Evolutionary conservation across 1,140 invertebrate species (phyloP), one percentile per base, ranked within the genome.

Genomic region (Hyposmocoma kahamanoa): DNA sequence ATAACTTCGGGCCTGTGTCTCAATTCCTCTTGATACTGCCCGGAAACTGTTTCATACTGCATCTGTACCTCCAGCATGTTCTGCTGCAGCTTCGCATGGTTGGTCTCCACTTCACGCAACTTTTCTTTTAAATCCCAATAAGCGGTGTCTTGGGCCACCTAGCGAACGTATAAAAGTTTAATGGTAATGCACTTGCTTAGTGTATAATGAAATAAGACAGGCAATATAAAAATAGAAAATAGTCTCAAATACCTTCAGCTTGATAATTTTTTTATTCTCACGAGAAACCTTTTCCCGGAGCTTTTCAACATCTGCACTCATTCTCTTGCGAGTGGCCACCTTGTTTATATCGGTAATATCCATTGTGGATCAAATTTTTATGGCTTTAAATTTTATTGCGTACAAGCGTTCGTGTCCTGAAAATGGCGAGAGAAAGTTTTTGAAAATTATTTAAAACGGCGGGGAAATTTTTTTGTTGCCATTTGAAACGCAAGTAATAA

Each of bases 21-120:
- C 13, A 81, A 49, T 28, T 84, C 81, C 1, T 76, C 70, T 46
- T 81, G 73, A 48, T 76, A 76, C 42, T 73, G 67, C 0, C 59
- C 72, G 17, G 74, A 76, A 34, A 76, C 56, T 15, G 72, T 59
- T 36, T 83, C 79, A 47, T 75, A 53, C 55, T 84, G 70, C 77
- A 81, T 81, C 42, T 84, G 81, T 22, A 80, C 62, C 10, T 83
- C 72, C 19, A 83, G 64, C 69, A 83, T 77, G 50, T 83, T 83
- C 48, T 83, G 79, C 46, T 80, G 75, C 24, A 81, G 56, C 0
- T 71, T 62, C 58, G 83, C 81, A 58, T 77, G 68, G 44, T 73
- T 71, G 17, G 55, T 62, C 45, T 78, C 64, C 0, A 78, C 55
- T 50, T 78, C 72, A 9, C 69, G 63, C 24, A 83, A 45, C 50